Evolutionary conservation across 2,888 invertebrate species (phyloP).

Genomic region (Chrysodeixis includens): DNA sequence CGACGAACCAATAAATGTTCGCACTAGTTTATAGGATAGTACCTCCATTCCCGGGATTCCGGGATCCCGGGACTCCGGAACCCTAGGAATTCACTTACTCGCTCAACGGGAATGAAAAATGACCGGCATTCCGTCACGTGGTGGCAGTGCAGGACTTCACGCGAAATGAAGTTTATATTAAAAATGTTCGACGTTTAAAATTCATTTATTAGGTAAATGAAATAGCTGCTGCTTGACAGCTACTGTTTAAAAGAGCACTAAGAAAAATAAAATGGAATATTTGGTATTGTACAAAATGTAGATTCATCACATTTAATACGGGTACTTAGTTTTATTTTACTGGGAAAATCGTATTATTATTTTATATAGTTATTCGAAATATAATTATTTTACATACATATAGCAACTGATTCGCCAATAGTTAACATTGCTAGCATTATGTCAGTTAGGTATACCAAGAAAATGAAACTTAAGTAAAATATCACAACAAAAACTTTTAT

Average conservation of each 20-base stretch:
- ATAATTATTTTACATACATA: no score
- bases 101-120: slow-evolving; percentile 44
- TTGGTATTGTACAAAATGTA: no score
- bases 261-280: no score
- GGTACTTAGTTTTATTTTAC: no score
- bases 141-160: slow-evolving; percentile 1
- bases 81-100: slow-evolving; percentile 44
- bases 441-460: no score
- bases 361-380: no score
- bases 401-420: no score
- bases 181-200: slow-evolving; percentile 15
- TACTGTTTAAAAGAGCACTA: neutral
- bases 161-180: slow-evolving; percentile 27
- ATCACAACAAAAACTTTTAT: neutral
- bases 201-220: slow-evolving; percentile 6
- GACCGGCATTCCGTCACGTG: slow-evolving; percentile 29
- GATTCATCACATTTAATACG: no score
- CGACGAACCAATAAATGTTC: slow-evolving; percentile 32
- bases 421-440: no score
- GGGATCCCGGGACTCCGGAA: slow-evolving; percentile 14
- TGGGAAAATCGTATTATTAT: no score
- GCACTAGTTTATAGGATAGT: slow-evolving; percentile 14
- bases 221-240: neutral
- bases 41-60: slow-evolving; percentile 34
- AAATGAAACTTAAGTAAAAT: no score